Conservation (phyloP, 2,797 vertebrate species). For the Mus minutoides region DNA sequence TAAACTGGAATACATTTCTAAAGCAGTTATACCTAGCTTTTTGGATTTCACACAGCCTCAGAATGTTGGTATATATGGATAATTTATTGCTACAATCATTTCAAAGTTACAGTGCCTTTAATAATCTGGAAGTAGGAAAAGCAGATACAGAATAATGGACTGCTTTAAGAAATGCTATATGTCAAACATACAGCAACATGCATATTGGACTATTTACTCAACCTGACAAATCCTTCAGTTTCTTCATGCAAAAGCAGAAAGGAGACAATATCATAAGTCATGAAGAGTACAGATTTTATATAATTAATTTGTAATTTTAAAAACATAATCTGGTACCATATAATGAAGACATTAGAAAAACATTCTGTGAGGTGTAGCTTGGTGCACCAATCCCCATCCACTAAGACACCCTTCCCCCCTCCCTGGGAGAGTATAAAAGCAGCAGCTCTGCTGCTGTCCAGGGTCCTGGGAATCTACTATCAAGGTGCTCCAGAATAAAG, state of each 20-base stretch:
- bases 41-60: neutral
- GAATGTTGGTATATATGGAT: constrained; percentile 14
- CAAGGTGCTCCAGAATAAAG: too few species aligned
- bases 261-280: neutral
- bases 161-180: neutral
- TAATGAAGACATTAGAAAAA: neutral
- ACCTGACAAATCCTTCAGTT: neutral
- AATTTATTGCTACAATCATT: neutral
- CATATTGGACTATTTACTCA: neutral
- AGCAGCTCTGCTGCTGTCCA: too few species aligned
- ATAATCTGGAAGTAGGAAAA: constrained; percentile 43
- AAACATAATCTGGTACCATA: neutral
- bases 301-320: neutral
- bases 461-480: too few species aligned
- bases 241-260: neutral
- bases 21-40: neutral
- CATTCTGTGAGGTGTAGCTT: too few species aligned
- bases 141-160: neutral
- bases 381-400: too few species aligned
- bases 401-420: too few species aligned
- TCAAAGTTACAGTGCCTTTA: neutral
- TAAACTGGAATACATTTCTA: constrained; percentile 41
- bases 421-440: too few species aligned
- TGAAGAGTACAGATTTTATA: neutral
- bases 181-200: neutral